Conservation (phyloP, 2,888 invertebrate genomes). For the Lithophane semibrunnea region DNA sequence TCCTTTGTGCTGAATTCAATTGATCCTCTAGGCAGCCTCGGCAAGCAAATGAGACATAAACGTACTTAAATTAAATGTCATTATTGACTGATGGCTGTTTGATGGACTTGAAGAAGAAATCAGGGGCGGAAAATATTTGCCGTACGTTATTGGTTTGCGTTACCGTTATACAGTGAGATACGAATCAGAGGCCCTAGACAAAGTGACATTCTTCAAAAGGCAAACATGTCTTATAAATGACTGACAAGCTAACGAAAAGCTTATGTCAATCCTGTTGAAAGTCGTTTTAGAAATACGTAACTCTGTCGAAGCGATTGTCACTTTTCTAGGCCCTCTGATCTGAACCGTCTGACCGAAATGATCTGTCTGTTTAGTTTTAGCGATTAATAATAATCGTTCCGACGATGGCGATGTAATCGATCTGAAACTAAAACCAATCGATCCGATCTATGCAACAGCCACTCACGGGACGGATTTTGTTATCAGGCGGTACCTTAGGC, state of each 20-base stretch:
- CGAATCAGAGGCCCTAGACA: background rate
- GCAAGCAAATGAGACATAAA: slow-evolving; percentile 28
- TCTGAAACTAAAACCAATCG: background rate
- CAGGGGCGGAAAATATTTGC: slow-evolving; percentile 11
- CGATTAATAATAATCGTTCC: background rate
- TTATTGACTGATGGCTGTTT: slow-evolving; percentile 49
- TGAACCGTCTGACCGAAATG: background rate
- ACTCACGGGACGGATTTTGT: background rate
- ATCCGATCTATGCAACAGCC: background rate
- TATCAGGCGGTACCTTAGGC: background rate
- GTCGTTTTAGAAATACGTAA: no score
- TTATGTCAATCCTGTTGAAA: no score
- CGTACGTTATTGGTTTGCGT: background rate
- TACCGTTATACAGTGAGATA: background rate
- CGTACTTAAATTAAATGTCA: slow-evolving; percentile 57
- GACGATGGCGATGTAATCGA: background rate
- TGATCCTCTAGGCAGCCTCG: slow-evolving; percentile 42
- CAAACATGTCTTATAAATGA: no score
- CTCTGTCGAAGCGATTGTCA: no score
- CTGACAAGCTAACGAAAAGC: no score
- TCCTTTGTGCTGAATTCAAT: slow-evolving; percentile 61
- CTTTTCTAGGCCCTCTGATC: no score
- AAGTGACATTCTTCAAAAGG: no score
- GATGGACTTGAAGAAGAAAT: slow-evolving; percentile 46
- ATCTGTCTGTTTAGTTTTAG: background rate